Base-by-base conservation (phyloP, 1,140 invertebrate species). In the Bactericera cockerelli region DNA sequence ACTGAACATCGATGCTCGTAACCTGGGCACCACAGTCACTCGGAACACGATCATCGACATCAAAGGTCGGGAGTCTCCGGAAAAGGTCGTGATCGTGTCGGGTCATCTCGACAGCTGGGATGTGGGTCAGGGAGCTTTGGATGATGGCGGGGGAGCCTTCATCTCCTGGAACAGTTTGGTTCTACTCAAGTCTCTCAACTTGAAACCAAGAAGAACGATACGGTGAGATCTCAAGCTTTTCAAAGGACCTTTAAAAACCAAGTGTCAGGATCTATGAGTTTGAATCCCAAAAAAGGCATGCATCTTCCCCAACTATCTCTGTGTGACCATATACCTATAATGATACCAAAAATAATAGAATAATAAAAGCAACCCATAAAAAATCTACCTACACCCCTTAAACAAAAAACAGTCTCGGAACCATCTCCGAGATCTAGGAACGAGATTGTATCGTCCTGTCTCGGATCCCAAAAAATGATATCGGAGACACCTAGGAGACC, bases 101-200 rank as follows among this genome's bases (percentile, higher is more conserved):
- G 90, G 88, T 31, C 89, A 93, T 68, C 76, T 92, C 21, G 89
- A 93, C 67, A 87, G 83, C 65, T 93, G 89, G 89, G 89, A 92
- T 68, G 86, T 91, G n/a, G 89, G 87, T 10, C 77, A 84, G 68
- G 89, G 89, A 14, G 88, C 87, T 0, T 84, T 92, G 83, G 89
- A 93, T 69, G 88, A 92, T 69, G 89, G 86, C 54, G 84, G 81
- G 56, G 89, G 89, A 38, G 76, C 82, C 36, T 86, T 91, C 62
- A 81, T 90, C 57, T 86, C 86, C 2, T 89, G 85, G 84, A 79
- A 80, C 58, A 80, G 82, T 33, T 73, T 88, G 8, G 77, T 79
- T 6, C 70, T 88, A 26, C 67, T 93, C 8, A 82, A 83, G 67
- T 70, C 75, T 24, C 71, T 93, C 0, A 77, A 79, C 57, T 70